Percentiles rank a stretch among this genome's conserved stretches.
phyloP scores from a whole-genome alignment of 2,888 invertebrate species.

The Dryocosmus kuriphilus region DNA sequence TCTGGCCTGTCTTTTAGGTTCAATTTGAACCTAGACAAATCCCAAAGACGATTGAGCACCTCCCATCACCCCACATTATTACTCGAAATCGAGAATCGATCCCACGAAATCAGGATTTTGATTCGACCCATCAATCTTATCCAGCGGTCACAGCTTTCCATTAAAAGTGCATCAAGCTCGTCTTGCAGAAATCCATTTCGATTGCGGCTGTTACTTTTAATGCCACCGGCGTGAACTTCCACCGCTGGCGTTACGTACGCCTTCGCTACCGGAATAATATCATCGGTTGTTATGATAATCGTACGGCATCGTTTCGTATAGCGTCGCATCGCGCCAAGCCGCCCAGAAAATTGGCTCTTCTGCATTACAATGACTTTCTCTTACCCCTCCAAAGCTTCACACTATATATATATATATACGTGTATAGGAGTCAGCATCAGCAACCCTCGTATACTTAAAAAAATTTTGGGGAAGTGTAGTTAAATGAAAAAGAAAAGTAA shows the following conservation, averaged over 20 bases:
- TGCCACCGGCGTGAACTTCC: slow-evolving; percentile 41
- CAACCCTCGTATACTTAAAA: not conserved
- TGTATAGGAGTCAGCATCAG: slow-evolving; percentile 29
- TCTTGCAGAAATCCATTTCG: slow-evolving; percentile 57
- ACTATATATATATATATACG: slow-evolving; percentile 49
- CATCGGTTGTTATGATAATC: slow-evolving; percentile 78
- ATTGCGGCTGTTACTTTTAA: slow-evolving; percentile 51
- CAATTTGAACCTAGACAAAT: slow-evolving; percentile 53
- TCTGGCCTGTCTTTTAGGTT: slow-evolving; percentile 41
- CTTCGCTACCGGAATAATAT: slow-evolving; percentile 73
- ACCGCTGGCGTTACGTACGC: slow-evolving; percentile 46
- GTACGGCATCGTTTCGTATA: slow-evolving; percentile 73
- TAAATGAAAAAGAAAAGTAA: not conserved
- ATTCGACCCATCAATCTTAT: slow-evolving; percentile 74
- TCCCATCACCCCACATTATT: slow-evolving; percentile 1
- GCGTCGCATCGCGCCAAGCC: slow-evolving; percentile 76
- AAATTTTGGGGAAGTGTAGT: not conserved
- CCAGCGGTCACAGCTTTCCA: slow-evolving; percentile 69
- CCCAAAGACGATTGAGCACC: slow-evolving; percentile 17
- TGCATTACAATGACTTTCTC: slow-evolving; percentile 77
- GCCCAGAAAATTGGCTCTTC: slow-evolving; percentile 78
- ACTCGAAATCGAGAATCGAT: slow-evolving; percentile 46
- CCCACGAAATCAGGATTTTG: slow-evolving; percentile 61
- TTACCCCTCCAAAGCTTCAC: slow-evolving; percentile 52
- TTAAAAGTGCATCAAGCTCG: slow-evolving; percentile 75